Percentiles rank a stretch among this genome's conserved stretches.
These are phyloP conservation scores for Gallirallus australis DNA, from an alignment of 2,797 vertebrate species.

Conservation along the genomic window DNA sequence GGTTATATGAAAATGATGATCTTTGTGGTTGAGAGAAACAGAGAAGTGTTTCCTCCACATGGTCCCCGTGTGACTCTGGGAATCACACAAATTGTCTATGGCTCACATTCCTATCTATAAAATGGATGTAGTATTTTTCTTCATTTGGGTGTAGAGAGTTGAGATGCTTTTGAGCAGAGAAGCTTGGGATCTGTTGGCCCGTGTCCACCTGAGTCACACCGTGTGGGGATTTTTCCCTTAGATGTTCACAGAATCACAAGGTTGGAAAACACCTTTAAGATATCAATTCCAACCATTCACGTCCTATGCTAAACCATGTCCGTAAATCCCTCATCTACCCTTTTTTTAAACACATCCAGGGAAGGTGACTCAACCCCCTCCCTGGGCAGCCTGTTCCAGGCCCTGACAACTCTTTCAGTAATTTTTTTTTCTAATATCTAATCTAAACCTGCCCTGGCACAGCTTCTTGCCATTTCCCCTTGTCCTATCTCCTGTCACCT, in stretches of 20 bases:
- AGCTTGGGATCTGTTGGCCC: not conserved
- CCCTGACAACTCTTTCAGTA: too few relatives aligned
- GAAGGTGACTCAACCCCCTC: too few relatives aligned
- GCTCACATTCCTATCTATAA: not conserved
- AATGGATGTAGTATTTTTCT: not conserved
- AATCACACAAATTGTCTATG: not conserved
- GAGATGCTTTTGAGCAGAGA: not conserved
- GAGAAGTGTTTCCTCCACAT: not conserved
- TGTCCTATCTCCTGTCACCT: too few relatives aligned
- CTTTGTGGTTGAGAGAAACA: not conserved
- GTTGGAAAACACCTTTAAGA: too few relatives aligned
- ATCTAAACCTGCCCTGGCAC: too few relatives aligned
- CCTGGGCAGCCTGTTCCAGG: too few relatives aligned
- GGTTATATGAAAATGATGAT: not conserved
- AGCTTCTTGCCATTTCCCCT: too few relatives aligned
- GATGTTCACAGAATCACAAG: not conserved
- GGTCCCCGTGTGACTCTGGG: not conserved
- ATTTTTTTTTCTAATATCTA: too few relatives aligned
- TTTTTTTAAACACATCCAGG: too few relatives aligned
- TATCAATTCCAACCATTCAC: too few relatives aligned
- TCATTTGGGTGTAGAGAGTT: not conserved
- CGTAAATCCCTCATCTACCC: too few relatives aligned
- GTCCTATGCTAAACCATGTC: too few relatives aligned
- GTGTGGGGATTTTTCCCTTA: not conserved
- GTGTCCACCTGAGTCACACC: not conserved